Evolutionary conservation across 2,113 vertebrate genomes (phyloP).

Genomic region (Gnathonemus longibarbis): DNA sequence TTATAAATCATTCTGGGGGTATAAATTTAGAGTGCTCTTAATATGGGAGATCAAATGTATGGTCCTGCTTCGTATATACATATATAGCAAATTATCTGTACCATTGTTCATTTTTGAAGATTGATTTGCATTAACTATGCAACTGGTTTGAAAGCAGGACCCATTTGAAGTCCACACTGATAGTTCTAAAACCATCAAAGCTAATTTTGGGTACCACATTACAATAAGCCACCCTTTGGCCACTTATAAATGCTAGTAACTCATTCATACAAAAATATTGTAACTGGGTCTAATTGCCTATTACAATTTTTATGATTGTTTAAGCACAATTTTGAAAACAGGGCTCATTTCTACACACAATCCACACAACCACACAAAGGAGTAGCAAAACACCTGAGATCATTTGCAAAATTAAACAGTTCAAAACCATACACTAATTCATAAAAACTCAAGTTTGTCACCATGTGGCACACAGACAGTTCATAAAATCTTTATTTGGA

Average conservation of each 20-base stretch:
- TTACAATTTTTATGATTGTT: too few species aligned
- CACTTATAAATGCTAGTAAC: background rate
- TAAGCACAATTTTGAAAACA: too few species aligned
- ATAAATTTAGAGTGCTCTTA: too few species aligned
- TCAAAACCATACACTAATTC: too few species aligned
- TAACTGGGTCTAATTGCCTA: too few species aligned
- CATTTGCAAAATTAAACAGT: too few species aligned
- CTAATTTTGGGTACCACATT: background rate
- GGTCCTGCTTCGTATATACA: background rate
- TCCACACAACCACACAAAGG: too few species aligned
- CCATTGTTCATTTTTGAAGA: background rate
- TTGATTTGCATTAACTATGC: background rate
- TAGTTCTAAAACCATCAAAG: background rate
- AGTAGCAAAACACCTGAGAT: too few species aligned
- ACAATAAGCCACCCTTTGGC: background rate
- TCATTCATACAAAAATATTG: background rate
- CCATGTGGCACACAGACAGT: background rate
- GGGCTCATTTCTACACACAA: too few species aligned
- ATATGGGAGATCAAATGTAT: too few species aligned
- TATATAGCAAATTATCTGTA: background rate
- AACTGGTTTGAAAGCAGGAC: background rate
- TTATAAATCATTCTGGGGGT: background rate
- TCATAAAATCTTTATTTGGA: conserved; percentile 8
- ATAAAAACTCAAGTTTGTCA: conserved; percentile 7
- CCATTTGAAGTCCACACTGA: background rate